phyloP scores from a whole-genome alignment of 1,140 invertebrate genomes.

The Euwallacea fornicatus region DNA sequence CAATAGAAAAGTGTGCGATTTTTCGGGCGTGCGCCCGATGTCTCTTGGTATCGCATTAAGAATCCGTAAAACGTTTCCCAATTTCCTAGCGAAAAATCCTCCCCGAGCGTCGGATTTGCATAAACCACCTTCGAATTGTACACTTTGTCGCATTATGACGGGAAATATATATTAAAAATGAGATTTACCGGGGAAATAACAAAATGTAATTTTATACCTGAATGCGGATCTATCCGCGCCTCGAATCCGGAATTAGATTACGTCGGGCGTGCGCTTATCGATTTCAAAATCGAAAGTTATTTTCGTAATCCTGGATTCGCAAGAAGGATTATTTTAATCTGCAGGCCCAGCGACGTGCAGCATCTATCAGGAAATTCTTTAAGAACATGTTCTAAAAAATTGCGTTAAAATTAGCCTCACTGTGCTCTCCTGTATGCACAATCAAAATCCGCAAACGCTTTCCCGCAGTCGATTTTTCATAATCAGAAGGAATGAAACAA shows the following conservation, averaged over 20 bases:
- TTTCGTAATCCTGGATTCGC: conserved; percentile 32
- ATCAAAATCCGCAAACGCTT: background rate
- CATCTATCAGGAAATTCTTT: background rate
- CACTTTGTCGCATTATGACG: conserved; percentile 37
- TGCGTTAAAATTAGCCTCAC: background rate
- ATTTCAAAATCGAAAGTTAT: conserved; percentile 39
- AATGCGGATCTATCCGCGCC: conserved; percentile 35
- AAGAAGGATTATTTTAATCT: conserved; percentile 9
- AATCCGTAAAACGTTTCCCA: conserved; percentile 5
- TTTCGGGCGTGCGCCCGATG: no score
- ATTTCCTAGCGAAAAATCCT: conserved; percentile 1
- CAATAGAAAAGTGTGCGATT: no score
- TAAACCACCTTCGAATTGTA: conserved; percentile 11
- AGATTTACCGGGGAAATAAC: conserved; percentile 36
- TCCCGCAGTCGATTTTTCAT: conserved; percentile 20
- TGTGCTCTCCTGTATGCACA: background rate
- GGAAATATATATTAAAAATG: conserved; percentile 37
- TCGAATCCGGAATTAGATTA: conserved; percentile 34
- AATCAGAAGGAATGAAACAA: conserved; percentile 25
- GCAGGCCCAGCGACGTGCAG: background rate
- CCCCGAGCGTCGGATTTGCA: background rate
- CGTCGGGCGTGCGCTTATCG: conserved; percentile 30
- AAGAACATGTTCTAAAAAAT: background rate
- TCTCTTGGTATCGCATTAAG: background rate
- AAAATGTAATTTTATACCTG: conserved; percentile 38